Conservation (phyloP, 2,113 vertebrate species). For the Pontoporia blainvillei region DNA sequence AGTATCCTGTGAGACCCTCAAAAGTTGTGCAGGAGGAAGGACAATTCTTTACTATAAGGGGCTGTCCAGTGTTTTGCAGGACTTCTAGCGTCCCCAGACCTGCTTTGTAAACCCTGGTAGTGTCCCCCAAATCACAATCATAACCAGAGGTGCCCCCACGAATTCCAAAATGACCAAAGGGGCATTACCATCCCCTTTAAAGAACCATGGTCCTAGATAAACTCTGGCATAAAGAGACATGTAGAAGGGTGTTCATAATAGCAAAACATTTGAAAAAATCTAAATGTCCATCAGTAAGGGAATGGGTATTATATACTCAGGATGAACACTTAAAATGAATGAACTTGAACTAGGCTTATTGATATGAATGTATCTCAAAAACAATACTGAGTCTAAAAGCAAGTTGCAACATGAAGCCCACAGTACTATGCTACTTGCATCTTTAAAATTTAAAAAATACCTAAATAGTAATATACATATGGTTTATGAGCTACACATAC, state of each 20-base stretch:
- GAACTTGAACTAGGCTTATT: not conserved
- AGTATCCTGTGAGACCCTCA: not conserved
- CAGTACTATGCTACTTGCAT: not conserved
- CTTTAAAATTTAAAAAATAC: not conserved
- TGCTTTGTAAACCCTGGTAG: not conserved
- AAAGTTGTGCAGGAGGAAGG: not conserved
- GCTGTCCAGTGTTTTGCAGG: not conserved
- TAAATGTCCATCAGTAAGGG: not conserved
- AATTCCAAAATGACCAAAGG: not conserved
- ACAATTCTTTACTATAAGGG: not conserved
- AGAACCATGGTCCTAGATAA: not conserved
- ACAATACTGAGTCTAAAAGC: not conserved
- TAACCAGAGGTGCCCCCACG: not conserved
- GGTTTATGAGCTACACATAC: not conserved
- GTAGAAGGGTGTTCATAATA: not conserved
- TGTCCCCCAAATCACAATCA: not conserved
- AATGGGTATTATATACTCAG: not conserved
- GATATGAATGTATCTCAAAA: not conserved
- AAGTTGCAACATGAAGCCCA: slow-evolving; percentile 1
- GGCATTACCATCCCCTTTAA: not conserved
- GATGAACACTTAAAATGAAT: not conserved
- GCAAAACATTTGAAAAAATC: not conserved
- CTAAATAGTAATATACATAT: not conserved
- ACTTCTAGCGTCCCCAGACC: not conserved
- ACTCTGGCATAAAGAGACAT: not conserved